Evolutionary conservation across 2,113 vertebrate genomes (phyloP).

Genomic region (Seriola quinqueradiata): DNA sequence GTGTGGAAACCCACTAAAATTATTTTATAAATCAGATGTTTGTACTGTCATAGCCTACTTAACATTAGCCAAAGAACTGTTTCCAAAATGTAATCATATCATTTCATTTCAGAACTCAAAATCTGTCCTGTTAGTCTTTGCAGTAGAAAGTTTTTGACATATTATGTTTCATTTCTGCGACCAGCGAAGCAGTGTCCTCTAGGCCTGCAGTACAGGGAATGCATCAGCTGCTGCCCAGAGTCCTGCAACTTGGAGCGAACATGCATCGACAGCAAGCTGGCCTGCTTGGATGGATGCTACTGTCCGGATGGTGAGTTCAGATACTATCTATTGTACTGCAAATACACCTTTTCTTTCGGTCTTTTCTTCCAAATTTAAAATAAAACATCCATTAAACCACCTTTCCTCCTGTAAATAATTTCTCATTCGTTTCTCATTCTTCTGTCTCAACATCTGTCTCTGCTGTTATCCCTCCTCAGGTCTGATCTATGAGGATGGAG

Average conservation of each 20-base stretch:
- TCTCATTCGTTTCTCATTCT: too few relatives aligned
- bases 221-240: conserved; percentile 92
- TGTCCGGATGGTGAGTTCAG: conserved; percentile 88
- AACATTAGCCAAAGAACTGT: too few relatives aligned
- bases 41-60: too few relatives aligned
- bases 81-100: too few relatives aligned
- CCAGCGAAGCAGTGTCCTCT: conserved; percentile 86
- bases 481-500: conserved; percentile 90
- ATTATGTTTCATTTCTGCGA: conserved; percentile 26
- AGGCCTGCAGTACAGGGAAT: conserved; percentile 90
- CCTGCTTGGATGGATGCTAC: conserved; percentile 96
- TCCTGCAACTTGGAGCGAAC: conserved; percentile 87
- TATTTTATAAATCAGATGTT: too few relatives aligned
- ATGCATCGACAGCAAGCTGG: conserved; percentile 93
- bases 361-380: too few relatives aligned
- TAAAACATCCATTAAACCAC: too few relatives aligned
- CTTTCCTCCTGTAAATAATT: too few relatives aligned
- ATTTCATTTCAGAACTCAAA: too few relatives aligned
- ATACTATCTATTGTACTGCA: too few relatives aligned
- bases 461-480: conserved; percentile 76
- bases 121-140: too few relatives aligned
- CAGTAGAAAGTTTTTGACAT: not conserved
- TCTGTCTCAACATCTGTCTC: not conserved
- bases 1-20: too few relatives aligned
- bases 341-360: not conserved